Percentiles rank a stretch among this genome's conserved stretches.
Conservation (phyloP, 2,113 vertebrate genomes). For the Microtus montanus region DNA sequence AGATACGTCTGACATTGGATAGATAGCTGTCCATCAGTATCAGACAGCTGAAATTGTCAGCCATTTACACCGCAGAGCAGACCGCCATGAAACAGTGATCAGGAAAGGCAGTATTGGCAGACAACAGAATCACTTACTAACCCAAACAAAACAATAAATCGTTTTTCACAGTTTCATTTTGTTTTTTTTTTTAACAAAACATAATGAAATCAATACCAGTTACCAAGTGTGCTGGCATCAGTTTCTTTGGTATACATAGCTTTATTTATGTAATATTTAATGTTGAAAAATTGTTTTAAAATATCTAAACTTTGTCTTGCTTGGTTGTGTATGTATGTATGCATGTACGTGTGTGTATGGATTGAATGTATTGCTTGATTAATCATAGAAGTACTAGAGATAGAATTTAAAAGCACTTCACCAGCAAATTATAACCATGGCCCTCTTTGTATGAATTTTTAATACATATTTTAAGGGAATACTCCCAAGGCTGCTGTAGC, state of each 20-base stretch:
- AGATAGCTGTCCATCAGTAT: conserved; percentile 60
- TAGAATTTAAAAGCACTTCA: background rate
- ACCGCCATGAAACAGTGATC: rapidly evolving
- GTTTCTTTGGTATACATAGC: background rate
- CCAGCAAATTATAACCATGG: no score
- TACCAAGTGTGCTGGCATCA: background rate
- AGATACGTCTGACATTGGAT: conserved; percentile 67
- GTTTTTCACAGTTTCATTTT: background rate
- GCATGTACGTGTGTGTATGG: background rate
- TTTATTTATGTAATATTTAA: background rate
- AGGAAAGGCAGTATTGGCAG: background rate
- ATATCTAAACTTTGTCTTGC: background rate
- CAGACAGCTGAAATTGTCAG: background rate
- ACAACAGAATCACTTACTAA: background rate
- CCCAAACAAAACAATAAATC: background rate
- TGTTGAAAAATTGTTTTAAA: background rate
- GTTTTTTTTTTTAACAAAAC: background rate
- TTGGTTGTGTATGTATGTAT: rapidly evolving
- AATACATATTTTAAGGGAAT: background rate
- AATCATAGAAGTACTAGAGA: background rate
- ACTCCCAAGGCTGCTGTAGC: background rate
- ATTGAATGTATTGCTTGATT: background rate
- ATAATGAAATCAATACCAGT: background rate
- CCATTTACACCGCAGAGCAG: rapidly evolving
- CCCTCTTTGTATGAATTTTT: background rate